Base-by-base conservation (phyloP, 2,888 invertebrate species). In the Pelosia muscerda region DNA sequence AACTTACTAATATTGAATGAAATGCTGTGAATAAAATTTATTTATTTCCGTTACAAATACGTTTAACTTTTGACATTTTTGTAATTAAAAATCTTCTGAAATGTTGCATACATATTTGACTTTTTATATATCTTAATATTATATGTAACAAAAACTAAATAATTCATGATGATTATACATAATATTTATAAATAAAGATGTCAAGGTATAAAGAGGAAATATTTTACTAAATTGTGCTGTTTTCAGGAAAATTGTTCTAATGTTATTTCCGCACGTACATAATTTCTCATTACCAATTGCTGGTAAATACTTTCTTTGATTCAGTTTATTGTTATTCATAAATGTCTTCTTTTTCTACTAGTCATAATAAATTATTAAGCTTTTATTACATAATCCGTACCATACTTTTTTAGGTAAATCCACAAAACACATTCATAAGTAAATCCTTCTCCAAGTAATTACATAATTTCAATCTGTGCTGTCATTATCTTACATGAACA, bases 11-110 rank as follows among this genome's bases (percentile, higher is more conserved):
- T 53, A 13, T 69, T n/a, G n/a, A n/a, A n/a, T n/a, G n/a, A 73
- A 78, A 75, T 38, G 26, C 74, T 65, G 58, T 68, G 65, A 63
- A 65, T 81, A 81, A 79, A 79, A 78, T 79, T 79, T 79, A 81
- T 76, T 76, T 78, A 53, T 70, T 70, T 81, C 74, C 76, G 76
- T 79, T 78, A 72, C 60, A 78, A 79, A 71, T 15, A 63, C 19
- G 34, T 60, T 77, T 54, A 60, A 69, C 58, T 67, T 80, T 72
- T 59, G 25, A 63, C 59, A 63, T 74, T 69, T 58, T 69, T 58
- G 66, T 65, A 66, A 71, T 71, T 72, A 3, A 63, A 71, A 34
- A 49, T 62, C 67, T 63, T 53, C 6, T 72, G 68, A 58, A 38
- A 11, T 3, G 19, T 6, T 9, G 19, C 8, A n/a, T 49, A n/a